Conservation (phyloP, 2,888 invertebrate species). For the Cosmopolites sordidus region DNA sequence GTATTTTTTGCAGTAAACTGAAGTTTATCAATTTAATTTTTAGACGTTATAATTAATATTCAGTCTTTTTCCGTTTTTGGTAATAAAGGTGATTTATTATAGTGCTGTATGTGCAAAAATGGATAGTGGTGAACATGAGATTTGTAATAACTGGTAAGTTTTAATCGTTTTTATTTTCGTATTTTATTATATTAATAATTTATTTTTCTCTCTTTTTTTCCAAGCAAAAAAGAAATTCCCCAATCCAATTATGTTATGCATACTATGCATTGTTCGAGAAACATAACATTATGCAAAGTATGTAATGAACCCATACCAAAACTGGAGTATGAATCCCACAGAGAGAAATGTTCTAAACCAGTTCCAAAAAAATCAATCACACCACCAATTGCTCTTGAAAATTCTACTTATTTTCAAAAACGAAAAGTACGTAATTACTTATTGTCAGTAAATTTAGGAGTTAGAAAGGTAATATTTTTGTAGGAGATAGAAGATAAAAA, state of each 20-base stretch:
- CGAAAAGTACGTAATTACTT: slow-evolving; percentile 28
- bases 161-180: not conserved
- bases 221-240: slow-evolving; percentile 66
- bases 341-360: slow-evolving; percentile 47
- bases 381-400: slow-evolving; percentile 34
- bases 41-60: too few species aligned
- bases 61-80: too few species aligned
- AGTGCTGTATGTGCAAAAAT: slow-evolving; percentile 16
- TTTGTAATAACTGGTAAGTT: slow-evolving; percentile 40
- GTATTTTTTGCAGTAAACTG: not conserved
- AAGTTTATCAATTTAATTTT: too few species aligned
- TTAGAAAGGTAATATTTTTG: too few species aligned
- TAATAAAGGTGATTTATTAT: not conserved
- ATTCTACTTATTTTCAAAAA: slow-evolving; percentile 37
- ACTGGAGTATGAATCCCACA: slow-evolving; percentile 57
- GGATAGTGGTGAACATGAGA: slow-evolving; percentile 38
- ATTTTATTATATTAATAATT: not conserved
- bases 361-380: slow-evolving; percentile 34
- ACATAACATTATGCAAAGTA: slow-evolving; percentile 60
- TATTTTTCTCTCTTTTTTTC: slow-evolving; percentile 36
- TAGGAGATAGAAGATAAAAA: slow-evolving; percentile 38
- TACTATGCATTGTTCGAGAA: slow-evolving; percentile 64
- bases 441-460: not conserved
- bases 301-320: slow-evolving; percentile 66
- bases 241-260: slow-evolving; percentile 66